phyloP scores from a whole-genome alignment of 2,113 vertebrate genomes.

The Xyrauchen texanus region DNA sequence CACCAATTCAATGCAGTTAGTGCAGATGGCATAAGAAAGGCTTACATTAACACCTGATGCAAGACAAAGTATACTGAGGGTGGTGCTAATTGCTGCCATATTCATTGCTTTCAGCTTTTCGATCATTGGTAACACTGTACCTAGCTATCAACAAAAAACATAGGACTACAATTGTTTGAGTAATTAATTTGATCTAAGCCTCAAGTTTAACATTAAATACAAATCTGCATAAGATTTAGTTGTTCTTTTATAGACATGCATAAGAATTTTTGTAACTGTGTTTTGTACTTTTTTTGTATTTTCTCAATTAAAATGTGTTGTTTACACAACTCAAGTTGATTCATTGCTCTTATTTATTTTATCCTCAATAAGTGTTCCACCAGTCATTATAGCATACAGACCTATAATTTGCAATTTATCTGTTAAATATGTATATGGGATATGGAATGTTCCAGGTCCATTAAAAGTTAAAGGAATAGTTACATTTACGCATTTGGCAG shows the following conservation, averaged over 20 bases:
- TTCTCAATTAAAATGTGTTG: not conserved
- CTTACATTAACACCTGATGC: conserved; percentile 29
- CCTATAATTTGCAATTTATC: no score
- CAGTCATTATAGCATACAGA: no score
- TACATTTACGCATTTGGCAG: no score
- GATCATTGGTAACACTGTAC: not conserved
- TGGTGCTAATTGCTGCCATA: not conserved
- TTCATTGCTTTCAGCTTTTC: not conserved
- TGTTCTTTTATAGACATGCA: not conserved
- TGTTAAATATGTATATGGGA: no score
- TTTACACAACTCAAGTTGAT: not conserved
- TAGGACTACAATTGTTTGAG: not conserved
- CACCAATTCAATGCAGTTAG: conserved; percentile 54
- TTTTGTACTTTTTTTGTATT: not conserved
- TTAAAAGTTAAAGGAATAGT: no score
- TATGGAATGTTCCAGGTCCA: no score
- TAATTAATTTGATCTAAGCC: not conserved
- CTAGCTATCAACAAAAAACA: not conserved
- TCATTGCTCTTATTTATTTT: not conserved
- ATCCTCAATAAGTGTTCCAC: not conserved
- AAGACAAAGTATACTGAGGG: not conserved
- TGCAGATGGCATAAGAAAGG: not conserved
- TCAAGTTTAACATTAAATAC: not conserved
- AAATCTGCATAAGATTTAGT: not conserved
- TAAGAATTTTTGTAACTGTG: not conserved